Evolutionary conservation across 2,113 vertebrate species (phyloP).

Genomic region (Ammodramus savannarum): DNA sequence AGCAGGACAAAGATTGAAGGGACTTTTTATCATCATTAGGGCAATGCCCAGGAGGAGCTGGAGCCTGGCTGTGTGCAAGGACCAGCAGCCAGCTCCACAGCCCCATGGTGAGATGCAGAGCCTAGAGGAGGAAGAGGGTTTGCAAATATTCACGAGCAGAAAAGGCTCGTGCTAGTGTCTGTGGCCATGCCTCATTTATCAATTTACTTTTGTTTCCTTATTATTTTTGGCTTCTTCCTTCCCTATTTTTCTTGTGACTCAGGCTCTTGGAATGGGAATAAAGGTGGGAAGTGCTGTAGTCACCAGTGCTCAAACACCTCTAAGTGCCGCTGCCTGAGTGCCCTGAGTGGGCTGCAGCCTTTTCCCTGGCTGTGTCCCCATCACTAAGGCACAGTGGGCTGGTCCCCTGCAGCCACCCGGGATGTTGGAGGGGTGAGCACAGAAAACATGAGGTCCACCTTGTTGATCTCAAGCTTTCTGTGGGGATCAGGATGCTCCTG

Average conservation of each 20-base stretch:
- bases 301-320: background rate
- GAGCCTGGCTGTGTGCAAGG: background rate
- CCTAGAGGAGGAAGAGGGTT: background rate
- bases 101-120: rapidly evolving
- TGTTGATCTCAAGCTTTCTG: background rate
- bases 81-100: background rate
- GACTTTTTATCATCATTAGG: background rate
- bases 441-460: background rate
- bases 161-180: background rate
- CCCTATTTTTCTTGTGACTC: background rate
- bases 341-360: background rate
- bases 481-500: background rate
- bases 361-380: rapidly evolving
- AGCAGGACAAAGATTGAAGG: background rate
- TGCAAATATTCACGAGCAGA: background rate
- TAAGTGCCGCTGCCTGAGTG: background rate
- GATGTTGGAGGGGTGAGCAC: background rate
- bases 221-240: background rate
- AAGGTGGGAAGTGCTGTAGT: background rate
- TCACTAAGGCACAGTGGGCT: rapidly evolving
- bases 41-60: background rate
- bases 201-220: background rate
- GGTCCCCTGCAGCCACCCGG: background rate
- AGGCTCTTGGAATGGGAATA: background rate
- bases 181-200: rapidly evolving